phyloP scores from a whole-genome alignment of 92 coral and sea anemone genomes.

The Epizoanthus rinbou region DNA sequence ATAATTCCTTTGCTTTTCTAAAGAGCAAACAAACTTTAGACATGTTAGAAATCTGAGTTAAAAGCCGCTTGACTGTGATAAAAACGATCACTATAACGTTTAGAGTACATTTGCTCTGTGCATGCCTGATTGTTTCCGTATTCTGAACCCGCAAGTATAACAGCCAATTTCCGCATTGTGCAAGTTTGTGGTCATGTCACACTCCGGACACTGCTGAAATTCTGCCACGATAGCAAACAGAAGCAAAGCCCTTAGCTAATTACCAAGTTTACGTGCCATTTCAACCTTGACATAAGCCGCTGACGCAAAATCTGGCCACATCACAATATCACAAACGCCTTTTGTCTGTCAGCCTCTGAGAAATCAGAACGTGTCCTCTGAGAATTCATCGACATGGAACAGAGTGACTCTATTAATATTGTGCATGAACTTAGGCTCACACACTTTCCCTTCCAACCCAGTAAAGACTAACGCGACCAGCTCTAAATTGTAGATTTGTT shows the following conservation, averaged over 20 bases:
- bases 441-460: background rate
- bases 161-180: background rate
- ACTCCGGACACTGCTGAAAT: background rate
- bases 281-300: slow-evolving; percentile 26
- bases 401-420: background rate
- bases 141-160: too few species aligned
- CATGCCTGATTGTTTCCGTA: too few species aligned
- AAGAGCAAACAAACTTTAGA: too few species aligned
- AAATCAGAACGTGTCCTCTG: slow-evolving; percentile 51
- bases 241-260: background rate
- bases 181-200: background rate
- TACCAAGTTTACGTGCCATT: slow-evolving; percentile 15
- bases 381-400: background rate
- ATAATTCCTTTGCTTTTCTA: too few species aligned
- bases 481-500: background rate
- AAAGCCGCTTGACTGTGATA: too few species aligned
- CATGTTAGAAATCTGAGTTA: too few species aligned
- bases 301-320: slow-evolving; percentile 39
- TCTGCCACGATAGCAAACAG: slow-evolving; percentile 23
- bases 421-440: background rate
- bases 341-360: slow-evolving; percentile 54
- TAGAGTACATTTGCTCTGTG: too few species aligned
- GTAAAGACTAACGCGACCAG: background rate
- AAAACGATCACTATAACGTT: too few species aligned
- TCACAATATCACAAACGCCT: slow-evolving; percentile 3